Percentiles rank a stretch among this genome's conserved stretches.
Evolutionary conservation across 2,888 invertebrate species (phyloP).

Genomic region (Pegoplata infirma): DNA sequence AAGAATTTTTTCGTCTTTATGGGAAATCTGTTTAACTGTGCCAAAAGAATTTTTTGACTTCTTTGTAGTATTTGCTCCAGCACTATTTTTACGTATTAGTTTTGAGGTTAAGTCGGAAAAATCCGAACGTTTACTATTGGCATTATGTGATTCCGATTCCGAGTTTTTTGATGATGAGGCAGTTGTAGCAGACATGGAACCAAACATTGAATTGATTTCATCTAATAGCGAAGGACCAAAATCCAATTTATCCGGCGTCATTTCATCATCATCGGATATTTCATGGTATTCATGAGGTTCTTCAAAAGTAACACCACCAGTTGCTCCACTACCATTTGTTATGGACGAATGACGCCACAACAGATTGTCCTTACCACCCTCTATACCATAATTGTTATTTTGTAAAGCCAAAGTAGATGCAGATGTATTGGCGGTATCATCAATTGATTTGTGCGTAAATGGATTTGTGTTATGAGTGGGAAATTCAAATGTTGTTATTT

Average conservation of each 20-base stretch:
- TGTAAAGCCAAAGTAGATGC: slow-evolving; percentile 71
- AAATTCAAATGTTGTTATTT: slow-evolving; percentile 75
- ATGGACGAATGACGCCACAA: slow-evolving; percentile 52
- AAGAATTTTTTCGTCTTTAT: slow-evolving; percentile 93
- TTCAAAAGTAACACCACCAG: slow-evolving; percentile 71
- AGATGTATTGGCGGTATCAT: slow-evolving; percentile 60
- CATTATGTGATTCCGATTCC: slow-evolving; percentile 81
- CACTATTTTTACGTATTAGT: slow-evolving; percentile 69
- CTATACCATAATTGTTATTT: slow-evolving; percentile 76
- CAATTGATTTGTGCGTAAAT: slow-evolving; percentile 71
- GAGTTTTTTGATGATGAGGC: slow-evolving; percentile 76
- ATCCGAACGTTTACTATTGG: slow-evolving; percentile 85
- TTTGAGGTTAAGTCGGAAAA: slow-evolving; percentile 82
- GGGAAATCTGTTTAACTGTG: slow-evolving; percentile 92
- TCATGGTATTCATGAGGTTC: slow-evolving; percentile 88
- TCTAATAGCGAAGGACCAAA: slow-evolving; percentile 94
- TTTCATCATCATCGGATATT: slow-evolving; percentile 89
- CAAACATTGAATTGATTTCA: slow-evolving; percentile 93
- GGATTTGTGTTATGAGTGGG: slow-evolving; percentile 74
- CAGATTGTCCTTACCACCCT: slow-evolving; percentile 63
- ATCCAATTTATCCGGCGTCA: slow-evolving; percentile 80
- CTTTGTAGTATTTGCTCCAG: slow-evolving; percentile 69
- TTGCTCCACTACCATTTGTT: slow-evolving; percentile 52
- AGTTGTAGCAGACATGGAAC: slow-evolving; percentile 79
- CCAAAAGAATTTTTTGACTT: slow-evolving; percentile 78